Evolutionary conservation across 2,797 vertebrate genomes (phyloP), one percentile per base, ranked within the genome.

Genomic region (Ficedula albicollis): DNA sequence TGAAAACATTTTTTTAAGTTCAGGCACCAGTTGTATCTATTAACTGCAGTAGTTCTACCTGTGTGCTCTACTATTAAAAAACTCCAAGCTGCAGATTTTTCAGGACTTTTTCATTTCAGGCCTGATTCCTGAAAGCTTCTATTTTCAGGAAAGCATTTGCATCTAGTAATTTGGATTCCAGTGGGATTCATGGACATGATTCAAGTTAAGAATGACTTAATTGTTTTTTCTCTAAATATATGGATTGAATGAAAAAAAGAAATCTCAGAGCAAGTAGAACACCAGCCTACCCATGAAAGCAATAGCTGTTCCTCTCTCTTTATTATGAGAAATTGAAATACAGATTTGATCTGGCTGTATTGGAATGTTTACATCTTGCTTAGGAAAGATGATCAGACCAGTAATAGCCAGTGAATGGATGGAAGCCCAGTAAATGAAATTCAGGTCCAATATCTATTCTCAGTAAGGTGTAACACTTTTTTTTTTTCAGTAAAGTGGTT

Each of bases 111-210:
- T 79, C 49, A 60, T 88, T 86, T 90, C 60, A 77, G 54, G 27
- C 68, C 25, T 43, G 54, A 77, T 72, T 80, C 41, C 29, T 39
- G 46, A 81, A 83, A 72, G 52, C 29, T 80, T 54, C 46, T 89
- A 19, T 92, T 95, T 94, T 87, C 58, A 78, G 79, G 66, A 83
- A 81, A 78, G n/a, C 54, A 55, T 88, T 90, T 91, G 19, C 54
- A 38, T 87, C 49, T 87, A 68, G 80, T 92, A 6, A 59, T 80
- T 93, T 77, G 63, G 26, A 80, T 87, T 95, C 82, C 76, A 52
- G 2, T 81, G 76, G 46, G 36, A 76, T 93, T 78, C 48, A 8
- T 48, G 87, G 66, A 60, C 63, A 23, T 63, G 84, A 72, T 87
- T 87, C 36, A 89, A 88, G 54, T 91, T 86, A 84, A 84, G 73